A percentile compares a stretch with the other conserved stretches of the same genome.
Evolutionary conservation across 2,113 vertebrate species (phyloP).

Genomic region (Colistium nudipinnis): DNA sequence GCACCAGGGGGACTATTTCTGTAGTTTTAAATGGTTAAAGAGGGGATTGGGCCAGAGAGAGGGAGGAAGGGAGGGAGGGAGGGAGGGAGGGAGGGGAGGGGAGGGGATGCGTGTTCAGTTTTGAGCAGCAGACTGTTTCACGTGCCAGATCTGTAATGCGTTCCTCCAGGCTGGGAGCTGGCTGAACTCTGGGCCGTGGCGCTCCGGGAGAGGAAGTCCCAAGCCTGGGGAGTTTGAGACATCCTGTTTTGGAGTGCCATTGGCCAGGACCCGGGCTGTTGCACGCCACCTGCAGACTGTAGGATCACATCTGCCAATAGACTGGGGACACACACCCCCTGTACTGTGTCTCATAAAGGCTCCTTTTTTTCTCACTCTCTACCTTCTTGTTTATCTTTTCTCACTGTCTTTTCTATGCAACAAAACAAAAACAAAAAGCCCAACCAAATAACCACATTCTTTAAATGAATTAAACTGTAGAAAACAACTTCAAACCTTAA

Average conservation of each 20-base stretch:
- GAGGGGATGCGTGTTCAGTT: constrained; percentile 37
- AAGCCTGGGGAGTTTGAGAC: constrained; percentile 77
- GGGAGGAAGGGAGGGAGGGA: constrained; percentile 59
- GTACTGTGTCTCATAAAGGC: constrained; percentile 16
- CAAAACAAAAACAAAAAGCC: not conserved
- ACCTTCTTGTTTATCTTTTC: not conserved
- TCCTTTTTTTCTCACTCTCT: constrained; percentile 23
- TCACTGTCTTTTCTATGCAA: not conserved
- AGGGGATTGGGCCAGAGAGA: constrained; percentile 50
- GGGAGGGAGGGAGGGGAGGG: constrained; percentile 35
- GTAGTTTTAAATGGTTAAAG: constrained; percentile 75
- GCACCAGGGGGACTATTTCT: constrained; percentile 76
- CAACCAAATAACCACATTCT: not conserved
- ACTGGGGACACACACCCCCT: constrained; percentile 46
- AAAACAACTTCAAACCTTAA: not conserved
- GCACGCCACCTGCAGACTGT: constrained; percentile 71
- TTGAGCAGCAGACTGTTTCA: constrained; percentile 70
- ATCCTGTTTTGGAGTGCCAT: constrained; percentile 80
- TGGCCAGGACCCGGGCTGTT: constrained; percentile 54
- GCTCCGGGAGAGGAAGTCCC: constrained; percentile 77
- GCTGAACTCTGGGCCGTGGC: constrained; percentile 68
- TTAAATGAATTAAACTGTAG: not conserved
- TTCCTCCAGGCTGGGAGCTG: constrained; percentile 72
- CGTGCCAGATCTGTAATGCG: constrained; percentile 77
- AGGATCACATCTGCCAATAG: constrained; percentile 60